Conservation (phyloP, 2,888 invertebrate genomes). For the Morinoia aosen region DNA sequence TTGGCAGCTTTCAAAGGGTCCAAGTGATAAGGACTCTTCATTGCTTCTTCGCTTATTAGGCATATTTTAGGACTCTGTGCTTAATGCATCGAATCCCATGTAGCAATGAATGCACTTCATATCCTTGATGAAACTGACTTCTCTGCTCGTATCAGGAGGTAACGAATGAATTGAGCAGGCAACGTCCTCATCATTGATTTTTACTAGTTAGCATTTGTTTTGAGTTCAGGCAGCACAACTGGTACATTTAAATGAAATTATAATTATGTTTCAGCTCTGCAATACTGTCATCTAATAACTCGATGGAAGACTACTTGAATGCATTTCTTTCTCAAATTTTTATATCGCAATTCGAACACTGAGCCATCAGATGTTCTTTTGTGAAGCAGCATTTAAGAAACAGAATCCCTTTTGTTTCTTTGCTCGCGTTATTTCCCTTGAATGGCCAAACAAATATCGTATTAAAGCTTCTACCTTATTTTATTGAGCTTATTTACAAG, state of each 20-base stretch:
- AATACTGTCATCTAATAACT: not conserved
- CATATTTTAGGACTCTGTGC: not conserved
- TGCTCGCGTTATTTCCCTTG: not conserved
- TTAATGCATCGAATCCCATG: not conserved
- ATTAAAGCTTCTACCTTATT: slow-evolving; percentile 43
- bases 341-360: not conserved
- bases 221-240: not conserved
- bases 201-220: not conserved
- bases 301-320: not conserved
- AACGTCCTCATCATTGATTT: not conserved
- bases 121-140: not conserved
- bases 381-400: not conserved
- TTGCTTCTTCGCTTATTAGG: slow-evolving; percentile 39
- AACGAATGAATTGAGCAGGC: not conserved
- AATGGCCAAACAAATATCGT: slow-evolving; percentile 18
- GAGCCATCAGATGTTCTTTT: not conserved
- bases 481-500: slow-evolving; percentile 49
- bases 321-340: not conserved
- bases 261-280: not conserved
- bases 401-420: not conserved
- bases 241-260: not conserved
- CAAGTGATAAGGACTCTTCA: slow-evolving; percentile 48
- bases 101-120: not conserved
- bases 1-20: not conserved
- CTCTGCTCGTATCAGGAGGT: not conserved